phyloP scores from a whole-genome alignment of 2,113 vertebrate species.

The Stegastes partitus region DNA sequence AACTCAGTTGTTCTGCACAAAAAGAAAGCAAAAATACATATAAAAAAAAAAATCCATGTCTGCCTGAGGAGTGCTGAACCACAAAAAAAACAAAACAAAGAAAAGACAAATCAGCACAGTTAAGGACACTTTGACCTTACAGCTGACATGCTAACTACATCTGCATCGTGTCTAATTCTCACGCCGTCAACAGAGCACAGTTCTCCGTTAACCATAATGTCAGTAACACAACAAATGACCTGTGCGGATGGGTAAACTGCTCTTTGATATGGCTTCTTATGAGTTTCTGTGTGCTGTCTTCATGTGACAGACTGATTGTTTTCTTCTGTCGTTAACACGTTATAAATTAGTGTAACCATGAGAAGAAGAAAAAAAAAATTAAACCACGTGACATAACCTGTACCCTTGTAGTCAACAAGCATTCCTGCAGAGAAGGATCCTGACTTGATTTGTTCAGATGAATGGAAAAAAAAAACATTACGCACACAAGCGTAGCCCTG shows the following conservation, averaged over 20 bases:
- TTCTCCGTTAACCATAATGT: background rate
- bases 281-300: slow-evolving; percentile 2
- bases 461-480: slow-evolving; percentile 25
- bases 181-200: slow-evolving; percentile 4
- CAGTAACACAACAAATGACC: background rate
- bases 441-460: slow-evolving; percentile 45
- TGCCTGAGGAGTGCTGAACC: slow-evolving; percentile 62
- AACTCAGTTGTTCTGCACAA: slow-evolving; percentile 49
- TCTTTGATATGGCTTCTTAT: slow-evolving; percentile 46
- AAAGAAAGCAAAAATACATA: slow-evolving; percentile 1
- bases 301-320: background rate
- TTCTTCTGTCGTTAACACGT: background rate
- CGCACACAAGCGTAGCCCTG: slow-evolving; percentile 61
- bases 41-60: slow-evolving; percentile 14
- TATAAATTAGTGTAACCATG: slow-evolving; percentile 4
- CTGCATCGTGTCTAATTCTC: slow-evolving; percentile 10
- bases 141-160: slow-evolving; percentile 5
- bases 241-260: background rate
- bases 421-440: slow-evolving; percentile 26
- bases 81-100: slow-evolving; percentile 6
- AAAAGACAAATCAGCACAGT: slow-evolving; percentile 1
- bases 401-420: slow-evolving; percentile 10
- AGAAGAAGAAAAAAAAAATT: background rate
- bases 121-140: slow-evolving; percentile 51
- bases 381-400: slow-evolving; percentile 8